A percentile compares a stretch with the other conserved stretches of the same genome.
phyloP scores from a whole-genome alignment of 2,888 invertebrate species.

The Erebia ligea region DNA sequence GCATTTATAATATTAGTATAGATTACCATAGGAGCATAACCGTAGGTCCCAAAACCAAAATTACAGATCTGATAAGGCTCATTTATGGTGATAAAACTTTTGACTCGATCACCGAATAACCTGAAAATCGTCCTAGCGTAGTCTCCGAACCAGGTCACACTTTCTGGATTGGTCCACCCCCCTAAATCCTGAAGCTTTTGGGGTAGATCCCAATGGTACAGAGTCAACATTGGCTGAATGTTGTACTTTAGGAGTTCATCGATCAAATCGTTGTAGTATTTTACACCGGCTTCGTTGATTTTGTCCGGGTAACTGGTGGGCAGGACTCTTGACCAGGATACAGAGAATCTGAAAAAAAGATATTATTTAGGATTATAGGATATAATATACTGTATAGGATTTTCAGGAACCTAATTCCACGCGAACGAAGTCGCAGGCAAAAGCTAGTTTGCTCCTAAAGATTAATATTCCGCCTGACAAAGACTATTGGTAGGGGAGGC shows the following conservation, averaged over 20 bases:
- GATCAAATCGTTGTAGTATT: constrained; percentile 88
- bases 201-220: constrained; percentile 85
- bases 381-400: no score
- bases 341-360: constrained; percentile 80
- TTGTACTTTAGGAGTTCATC: constrained; percentile 83
- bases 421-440: no score
- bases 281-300: constrained; percentile 85
- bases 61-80: constrained; percentile 71
- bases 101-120: constrained; percentile 69
- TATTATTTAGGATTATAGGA: no score
- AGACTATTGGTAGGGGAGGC: no score
- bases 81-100: constrained; percentile 82
- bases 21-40: constrained; percentile 49
- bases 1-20: no score
- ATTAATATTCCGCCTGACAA: no score
- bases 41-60: constrained; percentile 65
- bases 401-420: no score
- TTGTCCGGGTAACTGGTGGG: constrained; percentile 83
- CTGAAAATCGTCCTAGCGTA: background rate
- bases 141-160: background rate
- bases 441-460: no score
- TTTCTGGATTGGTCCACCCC: constrained; percentile 85
- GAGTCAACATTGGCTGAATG: constrained; percentile 84
- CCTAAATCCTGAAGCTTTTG: constrained; percentile 67
- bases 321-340: constrained; percentile 87